phyloP scores from a whole-genome alignment of 2,113 vertebrate species.

The Notechis scutatus region DNA sequence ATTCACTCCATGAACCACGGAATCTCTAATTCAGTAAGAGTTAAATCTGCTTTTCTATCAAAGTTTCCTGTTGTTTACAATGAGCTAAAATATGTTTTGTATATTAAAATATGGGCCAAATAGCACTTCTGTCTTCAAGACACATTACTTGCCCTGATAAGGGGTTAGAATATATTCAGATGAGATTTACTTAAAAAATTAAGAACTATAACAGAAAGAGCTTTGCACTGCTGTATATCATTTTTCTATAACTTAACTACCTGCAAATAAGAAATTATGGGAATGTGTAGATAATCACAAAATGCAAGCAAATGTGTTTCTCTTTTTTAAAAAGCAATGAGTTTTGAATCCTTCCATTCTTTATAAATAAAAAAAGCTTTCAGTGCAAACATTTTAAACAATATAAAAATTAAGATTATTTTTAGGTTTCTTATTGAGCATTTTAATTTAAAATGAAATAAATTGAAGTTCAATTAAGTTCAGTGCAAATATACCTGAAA shows the following conservation, averaged over 20 bases:
- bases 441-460: slow-evolving; percentile 16
- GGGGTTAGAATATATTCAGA: not conserved
- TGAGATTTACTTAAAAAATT: not conserved
- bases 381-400: slow-evolving; percentile 30
- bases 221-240: not conserved
- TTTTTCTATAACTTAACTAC: not conserved
- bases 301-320: slow-evolving; percentile 3
- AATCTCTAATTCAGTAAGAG: not conserved
- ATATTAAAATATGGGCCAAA: not conserved
- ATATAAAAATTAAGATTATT: slow-evolving; percentile 31
- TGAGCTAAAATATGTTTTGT: not conserved
- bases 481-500: slow-evolving; percentile 50
- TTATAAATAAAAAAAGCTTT: slow-evolving; percentile 43
- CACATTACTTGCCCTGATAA: not conserved
- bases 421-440: slow-evolving; percentile 27
- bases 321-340: not conserved
- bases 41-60: not conserved
- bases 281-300: not conserved
- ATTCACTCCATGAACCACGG: not conserved
- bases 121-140: not conserved
- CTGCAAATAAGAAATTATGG: not conserved
- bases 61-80: not conserved
- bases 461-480: slow-evolving; percentile 25
- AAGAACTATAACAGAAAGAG: not conserved
- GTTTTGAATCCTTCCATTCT: slow-evolving; percentile 40